Base-by-base conservation (phyloP, 2,888 invertebrate species). In the Eilema griseolum region DNA sequence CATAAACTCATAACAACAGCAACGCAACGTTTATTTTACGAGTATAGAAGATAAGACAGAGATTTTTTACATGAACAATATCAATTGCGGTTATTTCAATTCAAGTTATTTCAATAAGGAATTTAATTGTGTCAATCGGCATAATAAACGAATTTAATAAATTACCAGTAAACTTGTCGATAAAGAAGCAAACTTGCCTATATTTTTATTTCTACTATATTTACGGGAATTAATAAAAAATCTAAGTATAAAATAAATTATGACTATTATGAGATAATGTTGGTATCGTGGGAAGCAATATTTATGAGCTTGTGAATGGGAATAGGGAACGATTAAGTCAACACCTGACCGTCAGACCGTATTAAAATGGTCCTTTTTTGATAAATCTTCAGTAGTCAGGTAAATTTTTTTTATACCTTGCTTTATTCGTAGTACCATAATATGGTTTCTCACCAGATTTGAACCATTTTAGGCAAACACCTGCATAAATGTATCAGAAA, bases 281-380 rank as follows among this genome's bases (percentile, higher is more conserved):
- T 52, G 10, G 73, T 79, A 86, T 74, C 93, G 94, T 94, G 94
- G 90, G 94, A 93, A 93, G 85, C 79, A 74, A 84, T 81, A 82
- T 86, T 82, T 82, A 81, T 80, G 75, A 83, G 81, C 82, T 80
- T 80, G 81, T 87, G 87, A 88, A 87, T 85, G 84, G 74, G 78
- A 79, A 77, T 81, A 59, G 65, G 75, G 82, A 76, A 77, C 86
- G 86, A 90, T 91, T 88, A 88, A 89, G 87, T 88, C 86, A 86
- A 88, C 92, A 92, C 92, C 92, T 92, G 90, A 90, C 88, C 88
- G 82, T 78, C 75, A 73, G 83, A 80, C 82, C 76, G 81, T 78
- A 82, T 83, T 84, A 85, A 63, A 83, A 78, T 78, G 78, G 70
- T 78, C 82, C 86, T 86, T 89, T 89, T 41, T 86, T 87, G 62